phyloP scores from a whole-genome alignment of 2,888 invertebrate genomes.

The Papilio elwesi region DNA sequence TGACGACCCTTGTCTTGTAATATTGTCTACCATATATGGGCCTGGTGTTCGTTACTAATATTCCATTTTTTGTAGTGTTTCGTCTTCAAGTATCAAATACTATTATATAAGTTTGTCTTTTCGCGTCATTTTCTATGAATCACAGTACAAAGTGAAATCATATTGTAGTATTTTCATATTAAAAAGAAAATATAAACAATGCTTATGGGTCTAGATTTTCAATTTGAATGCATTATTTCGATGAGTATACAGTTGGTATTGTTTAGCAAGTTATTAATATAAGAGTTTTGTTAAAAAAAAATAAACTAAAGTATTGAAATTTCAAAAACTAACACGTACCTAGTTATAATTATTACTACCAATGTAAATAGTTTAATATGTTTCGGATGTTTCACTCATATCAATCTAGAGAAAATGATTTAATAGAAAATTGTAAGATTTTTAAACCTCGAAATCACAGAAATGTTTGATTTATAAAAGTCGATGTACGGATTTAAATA shows the following conservation, averaged over 20 bases:
- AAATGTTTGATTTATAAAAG: constrained; percentile 76
- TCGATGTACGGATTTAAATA: constrained; percentile 79
- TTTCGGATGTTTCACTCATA: constrained; percentile 82
- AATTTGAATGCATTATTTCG: constrained; percentile 11
- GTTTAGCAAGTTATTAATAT: constrained; percentile 50
- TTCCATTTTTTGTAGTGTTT: constrained; percentile 35
- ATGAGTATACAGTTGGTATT: constrained; percentile 6
- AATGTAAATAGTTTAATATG: constrained; percentile 79
- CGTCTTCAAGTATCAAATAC: constrained; percentile 29
- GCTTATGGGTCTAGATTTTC: constrained; percentile 8
- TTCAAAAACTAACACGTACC: constrained; percentile 59
- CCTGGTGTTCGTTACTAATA: constrained; percentile 50
- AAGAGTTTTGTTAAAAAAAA: constrained; percentile 62
- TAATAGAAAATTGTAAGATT: constrained; percentile 77
- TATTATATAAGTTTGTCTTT: constrained; percentile 21
- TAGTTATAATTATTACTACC: constrained; percentile 68
- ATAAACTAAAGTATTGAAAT: constrained; percentile 53
- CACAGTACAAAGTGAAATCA: constrained; percentile 46
- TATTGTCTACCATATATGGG: constrained; percentile 66
- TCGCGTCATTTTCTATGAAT: constrained; percentile 31
- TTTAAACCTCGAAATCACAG: constrained; percentile 69
- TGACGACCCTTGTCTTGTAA: constrained; percentile 54
- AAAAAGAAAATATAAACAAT: constrained; percentile 7
- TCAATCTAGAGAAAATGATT: constrained; percentile 79
- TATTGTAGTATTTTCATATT: constrained; percentile 32